phyloP scores from a whole-genome alignment of 1,140 invertebrate species.

The Anastrepha obliqua region DNA sequence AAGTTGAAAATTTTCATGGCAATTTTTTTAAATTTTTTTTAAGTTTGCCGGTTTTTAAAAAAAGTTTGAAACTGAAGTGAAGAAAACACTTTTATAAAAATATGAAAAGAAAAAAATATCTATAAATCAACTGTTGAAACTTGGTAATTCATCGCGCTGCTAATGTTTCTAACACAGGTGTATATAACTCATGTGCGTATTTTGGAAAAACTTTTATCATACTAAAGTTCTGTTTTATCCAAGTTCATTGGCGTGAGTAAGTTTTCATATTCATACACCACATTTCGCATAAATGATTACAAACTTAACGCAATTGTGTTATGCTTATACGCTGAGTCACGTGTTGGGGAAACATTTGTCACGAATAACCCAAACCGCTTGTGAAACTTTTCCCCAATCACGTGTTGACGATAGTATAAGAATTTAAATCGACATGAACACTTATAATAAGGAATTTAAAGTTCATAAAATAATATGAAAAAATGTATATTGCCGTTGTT shows the following conservation, averaged over 20 bases:
- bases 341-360: conserved; percentile 31
- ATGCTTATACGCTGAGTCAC: background rate
- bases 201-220: conserved; percentile 27
- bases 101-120: too few species aligned
- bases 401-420: background rate
- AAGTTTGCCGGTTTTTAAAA: too few species aligned
- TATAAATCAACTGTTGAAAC: too few species aligned
- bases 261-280: background rate
- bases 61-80: too few species aligned
- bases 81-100: too few species aligned
- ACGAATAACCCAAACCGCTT: conserved; percentile 3
- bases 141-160: too few species aligned
- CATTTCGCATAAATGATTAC: background rate
- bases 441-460: too few species aligned
- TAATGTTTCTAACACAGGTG: background rate
- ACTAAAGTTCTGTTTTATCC: background rate
- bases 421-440: background rate
- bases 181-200: background rate
- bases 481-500: too few species aligned
- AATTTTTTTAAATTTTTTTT: too few species aligned
- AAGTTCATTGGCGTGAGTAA: background rate
- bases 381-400: conserved; percentile 8
- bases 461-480: too few species aligned
- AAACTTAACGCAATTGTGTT: background rate
- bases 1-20: too few species aligned